Conservation (phyloP, 2,797 vertebrate genomes). For the Halcyon leucocephala region DNA sequence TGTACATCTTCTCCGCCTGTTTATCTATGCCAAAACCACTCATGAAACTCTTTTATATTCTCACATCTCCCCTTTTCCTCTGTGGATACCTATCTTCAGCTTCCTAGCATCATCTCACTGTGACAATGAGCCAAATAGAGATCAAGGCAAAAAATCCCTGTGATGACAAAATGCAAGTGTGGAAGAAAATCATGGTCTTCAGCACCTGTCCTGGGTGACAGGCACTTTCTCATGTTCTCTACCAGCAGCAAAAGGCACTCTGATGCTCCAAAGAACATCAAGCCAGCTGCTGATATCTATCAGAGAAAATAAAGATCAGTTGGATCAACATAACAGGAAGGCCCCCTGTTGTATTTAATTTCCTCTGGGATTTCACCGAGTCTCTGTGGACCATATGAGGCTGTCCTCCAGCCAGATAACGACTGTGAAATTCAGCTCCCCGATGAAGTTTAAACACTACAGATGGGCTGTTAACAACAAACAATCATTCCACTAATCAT, state of each 20-base stretch:
- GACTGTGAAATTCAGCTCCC: constrained; percentile 60
- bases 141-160: not conserved
- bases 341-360: constrained; percentile 69
- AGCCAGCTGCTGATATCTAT: constrained; percentile 49
- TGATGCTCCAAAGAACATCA: constrained; percentile 11
- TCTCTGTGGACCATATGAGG: constrained; percentile 62
- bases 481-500: constrained; percentile 66
- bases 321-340: constrained; percentile 66
- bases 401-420: constrained; percentile 53
- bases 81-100: not conserved
- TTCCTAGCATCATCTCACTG: not conserved
- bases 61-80: not conserved
- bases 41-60: not conserved
- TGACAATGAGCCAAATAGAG: not conserved
- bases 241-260: constrained; percentile 24
- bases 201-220: not conserved
- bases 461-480: constrained; percentile 69
- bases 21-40: not conserved
- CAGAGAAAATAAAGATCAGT: constrained; percentile 33
- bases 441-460: constrained; percentile 64
- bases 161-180: constrained; percentile 15
- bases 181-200: not conserved
- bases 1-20: not conserved
- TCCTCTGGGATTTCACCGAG: constrained; percentile 65
- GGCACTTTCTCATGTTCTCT: constrained; percentile 34